A percentile compares a stretch with the other conserved stretches of the same genome.
Evolutionary conservation across 2,113 vertebrate genomes (phyloP).

Genomic region (Archocentrus centrarchus): DNA sequence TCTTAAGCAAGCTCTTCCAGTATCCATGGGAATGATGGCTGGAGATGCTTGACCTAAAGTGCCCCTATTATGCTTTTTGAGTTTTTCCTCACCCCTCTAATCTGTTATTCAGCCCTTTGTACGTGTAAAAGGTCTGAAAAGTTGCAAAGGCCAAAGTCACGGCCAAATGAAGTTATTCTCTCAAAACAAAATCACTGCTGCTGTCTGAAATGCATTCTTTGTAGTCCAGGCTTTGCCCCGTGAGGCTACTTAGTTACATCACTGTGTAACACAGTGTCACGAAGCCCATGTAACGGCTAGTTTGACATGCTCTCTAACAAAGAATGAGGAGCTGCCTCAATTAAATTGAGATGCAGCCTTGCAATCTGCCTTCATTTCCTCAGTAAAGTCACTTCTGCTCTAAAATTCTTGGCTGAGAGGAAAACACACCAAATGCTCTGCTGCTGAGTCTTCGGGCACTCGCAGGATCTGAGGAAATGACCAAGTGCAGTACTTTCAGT

Average conservation of each 20-base stretch:
- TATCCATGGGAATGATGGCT: constrained; percentile 39
- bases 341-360: not conserved
- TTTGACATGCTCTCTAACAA: not conserved
- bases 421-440: not conserved
- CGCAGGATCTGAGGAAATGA: not conserved
- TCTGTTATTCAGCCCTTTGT: not conserved
- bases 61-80: not conserved
- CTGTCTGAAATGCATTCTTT: not conserved
- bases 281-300: not conserved
- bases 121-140: not conserved
- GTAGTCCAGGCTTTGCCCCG: not conserved
- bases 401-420: not conserved
- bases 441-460: not conserved
- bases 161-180: not conserved
- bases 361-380: not conserved
- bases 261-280: not conserved
- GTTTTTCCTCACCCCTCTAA: not conserved
- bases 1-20: constrained; percentile 47
- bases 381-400: not conserved
- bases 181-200: not conserved
- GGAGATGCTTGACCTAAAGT: constrained; percentile 38
- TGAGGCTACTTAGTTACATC: not conserved
- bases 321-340: not conserved
- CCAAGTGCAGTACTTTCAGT: not conserved
- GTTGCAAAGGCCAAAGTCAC: not conserved